Conservation (phyloP, 2,113 vertebrate genomes). For the Heterotilapia buettikoferi region DNA sequence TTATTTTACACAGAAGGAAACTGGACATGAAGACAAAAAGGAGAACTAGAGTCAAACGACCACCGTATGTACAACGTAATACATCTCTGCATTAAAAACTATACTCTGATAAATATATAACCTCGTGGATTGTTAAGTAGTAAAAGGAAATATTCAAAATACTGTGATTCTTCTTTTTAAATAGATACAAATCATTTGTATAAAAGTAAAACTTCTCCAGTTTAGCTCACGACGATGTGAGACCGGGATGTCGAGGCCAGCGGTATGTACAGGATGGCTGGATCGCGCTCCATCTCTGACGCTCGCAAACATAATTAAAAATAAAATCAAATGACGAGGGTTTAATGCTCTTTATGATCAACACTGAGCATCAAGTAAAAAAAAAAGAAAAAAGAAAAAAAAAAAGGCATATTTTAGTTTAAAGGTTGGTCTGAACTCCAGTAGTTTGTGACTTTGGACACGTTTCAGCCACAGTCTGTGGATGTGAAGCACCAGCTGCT, state of each 20-base stretch:
- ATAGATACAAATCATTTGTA: constrained; percentile 84
- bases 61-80: constrained; percentile 70
- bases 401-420: neutral
- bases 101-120: constrained; percentile 79
- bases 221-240: constrained; percentile 35
- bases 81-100: constrained; percentile 77
- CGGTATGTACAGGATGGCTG: constrained; percentile 25
- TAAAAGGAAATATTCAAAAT: constrained; percentile 86
- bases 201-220: constrained; percentile 81
- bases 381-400: neutral
- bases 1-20: constrained; percentile 20
- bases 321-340: neutral
- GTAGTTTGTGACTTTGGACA: neutral
- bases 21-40: constrained; percentile 1
- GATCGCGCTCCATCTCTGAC: neutral
- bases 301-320: neutral
- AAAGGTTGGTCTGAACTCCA: neutral
- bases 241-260: neutral
- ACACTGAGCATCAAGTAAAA: neutral
- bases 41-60: constrained; percentile 53
- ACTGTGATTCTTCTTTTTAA: constrained; percentile 81
- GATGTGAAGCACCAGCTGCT: constrained; percentile 36
- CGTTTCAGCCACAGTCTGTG: neutral
- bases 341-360: constrained; percentile 31
- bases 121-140: constrained; percentile 76